Percentiles rank a stretch among this genome's conserved stretches.
phyloP scores from a whole-genome alignment of 1,140 invertebrate species.

The Heliconius congener region DNA sequence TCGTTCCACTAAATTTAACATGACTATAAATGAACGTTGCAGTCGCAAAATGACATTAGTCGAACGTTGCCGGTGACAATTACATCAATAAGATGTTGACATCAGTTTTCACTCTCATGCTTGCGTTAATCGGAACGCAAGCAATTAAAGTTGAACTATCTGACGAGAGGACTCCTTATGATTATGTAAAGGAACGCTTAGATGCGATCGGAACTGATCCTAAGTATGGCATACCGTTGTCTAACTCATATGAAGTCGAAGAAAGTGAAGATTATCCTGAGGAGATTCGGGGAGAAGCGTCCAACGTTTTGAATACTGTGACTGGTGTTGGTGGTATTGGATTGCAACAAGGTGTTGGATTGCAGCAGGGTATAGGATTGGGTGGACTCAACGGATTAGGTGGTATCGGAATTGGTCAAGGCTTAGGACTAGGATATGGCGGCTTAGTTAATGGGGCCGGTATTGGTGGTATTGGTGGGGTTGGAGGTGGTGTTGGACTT shows the following conservation, averaged over 20 bases:
- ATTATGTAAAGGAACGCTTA: slow-evolving; percentile 69
- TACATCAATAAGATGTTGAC: slow-evolving; percentile 68
- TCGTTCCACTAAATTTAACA: slow-evolving; percentile 75
- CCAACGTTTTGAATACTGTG: slow-evolving; percentile 69
- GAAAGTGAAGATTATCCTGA: slow-evolving; percentile 77
- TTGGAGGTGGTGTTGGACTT: slow-evolving; percentile 50
- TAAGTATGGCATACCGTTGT: slow-evolving; percentile 67
- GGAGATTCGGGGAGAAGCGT: slow-evolving; percentile 68
- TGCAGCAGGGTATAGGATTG: slow-evolving; percentile 50
- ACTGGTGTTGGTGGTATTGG: slow-evolving; percentile 60
- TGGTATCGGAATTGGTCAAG: slow-evolving; percentile 55
- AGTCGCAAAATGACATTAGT: slow-evolving; percentile 72
- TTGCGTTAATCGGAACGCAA: slow-evolving; percentile 50
- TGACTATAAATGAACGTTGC: slow-evolving; percentile 76
- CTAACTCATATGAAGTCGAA: slow-evolving; percentile 74
- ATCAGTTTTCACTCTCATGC: slow-evolving; percentile 52
- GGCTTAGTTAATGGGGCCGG: slow-evolving; percentile 48
- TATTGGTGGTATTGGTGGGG: slow-evolving; percentile 50
- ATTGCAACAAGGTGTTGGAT: slow-evolving; percentile 46
- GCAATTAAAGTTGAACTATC: slow-evolving; percentile 61
- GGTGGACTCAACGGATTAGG: slow-evolving; percentile 56
- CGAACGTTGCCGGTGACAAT: slow-evolving; percentile 57
- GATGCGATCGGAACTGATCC: slow-evolving; percentile 60
- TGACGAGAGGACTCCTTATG: slow-evolving; percentile 72
- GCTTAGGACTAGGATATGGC: slow-evolving; percentile 51